Evolutionary conservation across 2,888 invertebrate genomes (phyloP).

Genomic region (Lasioglossum malachurum): DNA sequence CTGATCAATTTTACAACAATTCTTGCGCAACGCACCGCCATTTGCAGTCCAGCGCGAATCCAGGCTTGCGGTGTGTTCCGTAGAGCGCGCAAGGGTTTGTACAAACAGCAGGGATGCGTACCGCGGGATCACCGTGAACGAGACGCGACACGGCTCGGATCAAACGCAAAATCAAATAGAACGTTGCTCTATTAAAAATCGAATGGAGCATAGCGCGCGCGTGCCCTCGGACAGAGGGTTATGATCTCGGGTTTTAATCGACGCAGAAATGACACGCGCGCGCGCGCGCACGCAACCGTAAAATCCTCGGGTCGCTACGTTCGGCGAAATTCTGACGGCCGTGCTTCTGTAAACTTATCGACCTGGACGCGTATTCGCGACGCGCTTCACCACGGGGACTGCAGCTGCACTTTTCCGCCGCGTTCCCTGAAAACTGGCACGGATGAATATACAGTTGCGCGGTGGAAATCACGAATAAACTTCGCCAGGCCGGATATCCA

Average conservation of each 20-base stretch:
- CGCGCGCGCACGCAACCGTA: conserved; percentile 13
- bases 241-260: conserved; percentile 72
- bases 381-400: neutral
- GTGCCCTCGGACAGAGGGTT: conserved; percentile 43
- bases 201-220: conserved; percentile 65
- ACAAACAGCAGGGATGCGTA: neutral
- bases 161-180: conserved; percentile 76
- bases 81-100: neutral
- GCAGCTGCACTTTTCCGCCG: neutral
- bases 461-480: conserved; percentile 38
- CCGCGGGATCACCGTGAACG: neutral
- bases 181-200: conserved; percentile 76
- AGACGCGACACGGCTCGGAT: conserved; percentile 28
- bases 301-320: neutral
- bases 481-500: neutral
- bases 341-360: conserved; percentile 44
- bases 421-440: neutral
- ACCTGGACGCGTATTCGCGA: neutral
- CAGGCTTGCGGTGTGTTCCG: neutral
- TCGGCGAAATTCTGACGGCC: conserved; percentile 33
- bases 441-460: conserved; percentile 24
- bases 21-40: too few species aligned
- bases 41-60: neutral
- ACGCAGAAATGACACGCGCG: conserved; percentile 56
- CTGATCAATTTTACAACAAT: too few species aligned